Evolutionary conservation across 2,113 vertebrate species (phyloP).

Genomic region (Mormyrus lacerda): DNA sequence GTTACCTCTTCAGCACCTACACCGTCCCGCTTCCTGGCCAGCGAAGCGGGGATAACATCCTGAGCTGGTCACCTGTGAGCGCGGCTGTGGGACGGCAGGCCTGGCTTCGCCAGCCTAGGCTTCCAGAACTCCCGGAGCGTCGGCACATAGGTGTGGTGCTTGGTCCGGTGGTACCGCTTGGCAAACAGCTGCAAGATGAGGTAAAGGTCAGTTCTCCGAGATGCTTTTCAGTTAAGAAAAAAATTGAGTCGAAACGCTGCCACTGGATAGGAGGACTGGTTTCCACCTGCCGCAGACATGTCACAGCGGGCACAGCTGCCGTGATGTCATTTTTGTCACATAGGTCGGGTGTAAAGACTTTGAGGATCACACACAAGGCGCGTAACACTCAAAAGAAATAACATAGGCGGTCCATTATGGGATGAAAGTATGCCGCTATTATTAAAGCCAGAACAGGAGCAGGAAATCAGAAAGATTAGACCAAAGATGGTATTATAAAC

Average conservation of each 20-base stretch:
- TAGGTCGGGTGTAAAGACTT: background rate
- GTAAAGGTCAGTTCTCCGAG: background rate
- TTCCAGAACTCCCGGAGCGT: constrained; percentile 62
- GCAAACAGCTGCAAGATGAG: constrained; percentile 53
- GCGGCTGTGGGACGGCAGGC: constrained; percentile 14
- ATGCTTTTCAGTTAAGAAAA: too few species aligned
- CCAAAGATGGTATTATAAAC: background rate
- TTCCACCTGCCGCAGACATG: background rate
- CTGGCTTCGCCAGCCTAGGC: constrained; percentile 27
- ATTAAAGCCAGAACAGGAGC: background rate
- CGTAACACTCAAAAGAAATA: background rate
- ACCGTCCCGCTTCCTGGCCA: background rate
- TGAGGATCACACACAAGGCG: background rate
- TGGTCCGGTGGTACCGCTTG: constrained; percentile 62
- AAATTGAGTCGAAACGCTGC: too few species aligned
- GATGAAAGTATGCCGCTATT: background rate
- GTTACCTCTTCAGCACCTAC: background rate
- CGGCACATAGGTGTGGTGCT: constrained; percentile 61
- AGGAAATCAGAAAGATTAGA: background rate
- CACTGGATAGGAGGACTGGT: background rate
- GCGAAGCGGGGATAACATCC: background rate
- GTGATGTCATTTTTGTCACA: background rate
- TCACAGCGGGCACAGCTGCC: background rate
- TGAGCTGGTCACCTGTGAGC: constrained; percentile 32
- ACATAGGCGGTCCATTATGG: too few species aligned